Base-by-base conservation (phyloP, 2,113 vertebrate species). In the Colaptes auratus region DNA sequence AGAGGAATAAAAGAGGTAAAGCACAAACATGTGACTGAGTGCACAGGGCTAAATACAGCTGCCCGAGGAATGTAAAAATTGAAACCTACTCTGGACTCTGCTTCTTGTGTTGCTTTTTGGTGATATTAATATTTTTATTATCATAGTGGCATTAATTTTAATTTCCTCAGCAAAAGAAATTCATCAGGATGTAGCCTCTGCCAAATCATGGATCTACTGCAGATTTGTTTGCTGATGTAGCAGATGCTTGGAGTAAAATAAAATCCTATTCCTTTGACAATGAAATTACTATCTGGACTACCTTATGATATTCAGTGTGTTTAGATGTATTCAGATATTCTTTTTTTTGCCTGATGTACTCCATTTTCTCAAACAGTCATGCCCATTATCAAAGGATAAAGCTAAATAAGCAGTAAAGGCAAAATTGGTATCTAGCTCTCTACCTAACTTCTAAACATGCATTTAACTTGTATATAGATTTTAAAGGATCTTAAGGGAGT, bases 1-100 rank as follows among this genome's bases (percentile, higher is more conserved):
- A 80, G 14, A 73, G 44, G 50, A 89, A 69, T 82, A 58, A 69
- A 69, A 76, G 39, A 74, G 14, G 70, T 88, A 83, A 93, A 93
- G 73, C 9, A 70, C 52, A 63, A 24, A 44, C 19, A 33, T 13
- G 3, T 75, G 63, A 39, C 27, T 53, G 15, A 73, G 3, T 58
- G 13, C 9, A 50, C 9, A 9, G 6, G 31, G 39, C n/a, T 65
- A 73, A 85, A 3, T 28, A 63, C 53, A 0, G 0, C 1, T 71
- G 19, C 25, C 6, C 21, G 78, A 71, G 27, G 30, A 2, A 15
- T 79, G 18, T 50, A 30, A 85, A 73, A 10, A 18, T 6, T 66
- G 24, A 10, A 4, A 3, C 72, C 39, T 84, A 4, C 20, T 82
- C 7, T 61, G 19, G n/a, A 46, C 11, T 72, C 5, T 44, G 7